phyloP scores from a whole-genome alignment of 1,140 invertebrate species.

The Calephelis virginiensis region DNA sequence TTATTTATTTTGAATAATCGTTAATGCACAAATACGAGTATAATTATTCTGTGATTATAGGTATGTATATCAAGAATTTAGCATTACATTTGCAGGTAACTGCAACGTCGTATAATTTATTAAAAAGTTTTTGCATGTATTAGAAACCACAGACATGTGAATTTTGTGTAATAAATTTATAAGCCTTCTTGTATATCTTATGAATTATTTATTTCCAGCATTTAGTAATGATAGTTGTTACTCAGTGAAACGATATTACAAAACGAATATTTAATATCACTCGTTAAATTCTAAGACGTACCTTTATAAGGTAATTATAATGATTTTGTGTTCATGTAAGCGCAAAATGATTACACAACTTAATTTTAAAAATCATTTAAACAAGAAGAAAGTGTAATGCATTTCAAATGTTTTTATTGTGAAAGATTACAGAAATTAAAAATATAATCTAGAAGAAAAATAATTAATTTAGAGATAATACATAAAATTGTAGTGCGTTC shows the following conservation, averaged over 20 bases:
- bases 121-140: too few species aligned
- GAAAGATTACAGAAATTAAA: background rate
- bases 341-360: background rate
- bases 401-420: background rate
- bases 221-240: background rate
- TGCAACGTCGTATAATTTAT: too few species aligned
- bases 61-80: too few species aligned
- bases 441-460: background rate
- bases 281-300: too few species aligned
- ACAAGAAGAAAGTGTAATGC: constrained; percentile 4
- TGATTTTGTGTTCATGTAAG: background rate
- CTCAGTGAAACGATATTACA: background rate
- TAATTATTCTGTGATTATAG: too few species aligned
- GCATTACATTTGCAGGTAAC: too few species aligned
- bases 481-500: constrained; percentile 6
- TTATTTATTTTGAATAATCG: too few species aligned
- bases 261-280: background rate
- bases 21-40: too few species aligned
- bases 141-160: too few species aligned
- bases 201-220: background rate
- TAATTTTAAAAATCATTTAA: background rate
- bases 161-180: too few species aligned
- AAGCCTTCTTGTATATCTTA: background rate
- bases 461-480: background rate
- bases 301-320: background rate